Conservation (phyloP, 2,888 invertebrate species). For the Oxyscelio sp. region DNA sequence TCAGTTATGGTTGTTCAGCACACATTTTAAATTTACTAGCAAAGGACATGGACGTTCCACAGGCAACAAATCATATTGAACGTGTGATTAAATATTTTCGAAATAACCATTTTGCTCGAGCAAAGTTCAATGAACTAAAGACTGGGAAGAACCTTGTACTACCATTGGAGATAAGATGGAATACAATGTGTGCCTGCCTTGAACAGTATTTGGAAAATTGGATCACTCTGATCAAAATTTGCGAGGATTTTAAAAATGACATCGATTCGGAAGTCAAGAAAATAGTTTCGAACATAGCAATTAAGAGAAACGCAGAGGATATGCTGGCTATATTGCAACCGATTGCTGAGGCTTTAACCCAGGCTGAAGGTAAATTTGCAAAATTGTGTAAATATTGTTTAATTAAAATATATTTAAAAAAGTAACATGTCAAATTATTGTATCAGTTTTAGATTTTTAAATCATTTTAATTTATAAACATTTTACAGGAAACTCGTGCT, state of each 20-base stretch:
- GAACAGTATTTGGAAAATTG: constrained; percentile 50
- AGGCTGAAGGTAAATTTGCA: constrained; percentile 6
- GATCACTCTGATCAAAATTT: constrained; percentile 38
- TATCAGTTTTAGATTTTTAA: not conserved
- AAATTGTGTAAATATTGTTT: not conserved
- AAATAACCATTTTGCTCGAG: constrained; percentile 42
- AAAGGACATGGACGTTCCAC: constrained; percentile 29
- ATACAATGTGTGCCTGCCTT: constrained; percentile 32
- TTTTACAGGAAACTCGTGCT: constrained; percentile 33
- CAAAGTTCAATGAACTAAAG: constrained; percentile 21
- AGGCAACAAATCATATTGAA: constrained; percentile 32
- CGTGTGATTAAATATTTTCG: constrained; percentile 31
- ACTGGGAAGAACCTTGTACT: constrained; percentile 17
- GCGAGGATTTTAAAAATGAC: constrained; percentile 44
- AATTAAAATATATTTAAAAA: not conserved
- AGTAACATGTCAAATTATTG: not conserved
- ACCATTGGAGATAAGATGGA: constrained; percentile 35
- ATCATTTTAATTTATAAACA: constrained; percentile 2
- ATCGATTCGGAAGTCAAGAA: constrained; percentile 39
- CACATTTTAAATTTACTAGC: constrained; percentile 42
- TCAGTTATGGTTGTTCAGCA: constrained; percentile 38
- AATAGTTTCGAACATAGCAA: too few species aligned
- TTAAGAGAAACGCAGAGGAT: too few species aligned
- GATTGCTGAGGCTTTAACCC: constrained; percentile 20
- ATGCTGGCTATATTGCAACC: too few species aligned